phyloP scores from a whole-genome alignment of 2,797 vertebrate species.

The Cephalopachus bancanus region DNA sequence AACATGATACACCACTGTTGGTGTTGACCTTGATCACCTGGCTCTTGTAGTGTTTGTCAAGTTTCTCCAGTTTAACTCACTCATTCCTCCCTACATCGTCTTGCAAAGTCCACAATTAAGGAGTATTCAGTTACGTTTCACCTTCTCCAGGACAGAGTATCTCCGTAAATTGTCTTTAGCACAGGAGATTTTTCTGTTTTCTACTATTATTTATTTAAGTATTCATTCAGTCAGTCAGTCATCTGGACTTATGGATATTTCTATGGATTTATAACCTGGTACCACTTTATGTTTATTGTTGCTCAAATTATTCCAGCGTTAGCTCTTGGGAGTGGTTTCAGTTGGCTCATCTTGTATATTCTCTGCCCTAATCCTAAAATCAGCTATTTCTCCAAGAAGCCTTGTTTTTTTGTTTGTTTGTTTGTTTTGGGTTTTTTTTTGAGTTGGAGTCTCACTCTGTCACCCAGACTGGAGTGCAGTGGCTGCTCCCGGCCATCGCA shows the following conservation, averaged over 20 bases:
- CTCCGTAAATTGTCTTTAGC: neutral
- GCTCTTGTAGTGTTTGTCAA: neutral
- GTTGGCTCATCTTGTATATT: neutral
- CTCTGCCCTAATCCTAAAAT: neutral
- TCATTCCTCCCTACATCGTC: neutral
- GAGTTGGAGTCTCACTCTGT: too few relatives aligned
- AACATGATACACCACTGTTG: neutral
- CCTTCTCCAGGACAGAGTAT: neutral
- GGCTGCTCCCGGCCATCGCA: too few relatives aligned
- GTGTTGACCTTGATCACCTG: neutral
- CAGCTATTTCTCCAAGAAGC: neutral
- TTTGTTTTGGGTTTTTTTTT: too few relatives aligned
- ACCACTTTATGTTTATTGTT: neutral
- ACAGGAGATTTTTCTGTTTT: neutral
- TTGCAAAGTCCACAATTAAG: neutral
- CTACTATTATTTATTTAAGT: neutral
- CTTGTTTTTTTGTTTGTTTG: neutral
- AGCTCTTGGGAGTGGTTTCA: neutral
- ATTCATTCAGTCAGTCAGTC: neutral
- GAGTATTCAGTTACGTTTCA: neutral
- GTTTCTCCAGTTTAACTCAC: neutral
- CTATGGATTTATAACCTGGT: neutral
- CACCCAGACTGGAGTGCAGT: too few relatives aligned
- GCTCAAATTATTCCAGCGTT: neutral
- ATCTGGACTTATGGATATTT: neutral